A percentile compares a stretch with the other conserved stretches of the same genome.
Evolutionary conservation across 2,113 vertebrate genomes (phyloP).

Genomic region (Xiphorhynchus elegans): DNA sequence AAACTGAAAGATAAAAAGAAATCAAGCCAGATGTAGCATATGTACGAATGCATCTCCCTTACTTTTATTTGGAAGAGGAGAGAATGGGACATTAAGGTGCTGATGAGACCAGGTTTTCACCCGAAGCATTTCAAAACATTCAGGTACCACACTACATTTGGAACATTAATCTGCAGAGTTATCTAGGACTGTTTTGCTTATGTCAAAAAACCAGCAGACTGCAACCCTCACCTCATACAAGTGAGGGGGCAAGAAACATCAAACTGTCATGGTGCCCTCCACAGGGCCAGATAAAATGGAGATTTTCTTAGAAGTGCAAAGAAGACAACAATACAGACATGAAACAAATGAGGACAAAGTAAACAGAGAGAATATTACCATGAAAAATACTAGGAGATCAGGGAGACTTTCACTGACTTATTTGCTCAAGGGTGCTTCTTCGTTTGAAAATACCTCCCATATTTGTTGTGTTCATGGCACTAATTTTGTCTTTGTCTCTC

Average conservation of each 20-base stretch:
- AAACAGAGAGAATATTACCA: not conserved
- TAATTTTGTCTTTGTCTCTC: not conserved
- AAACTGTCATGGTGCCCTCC: rapidly evolving
- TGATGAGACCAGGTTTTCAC: not conserved
- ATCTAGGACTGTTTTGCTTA: not conserved
- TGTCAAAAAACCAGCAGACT: not conserved
- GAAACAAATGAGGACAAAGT: not conserved
- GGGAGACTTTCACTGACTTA: not conserved
- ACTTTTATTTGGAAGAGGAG: not conserved
- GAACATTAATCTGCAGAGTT: not conserved
- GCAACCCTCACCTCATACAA: not conserved
- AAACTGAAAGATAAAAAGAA: constrained; percentile 27
- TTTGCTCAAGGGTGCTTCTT: not conserved
- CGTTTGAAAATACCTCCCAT: not conserved
- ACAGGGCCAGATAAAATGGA: not conserved
- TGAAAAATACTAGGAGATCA: not conserved
- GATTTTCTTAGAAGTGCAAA: not conserved
- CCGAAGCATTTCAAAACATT: not conserved
- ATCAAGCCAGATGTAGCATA: not conserved
- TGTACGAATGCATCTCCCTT: not conserved
- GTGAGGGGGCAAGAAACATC: not conserved
- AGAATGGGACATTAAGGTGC: not conserved
- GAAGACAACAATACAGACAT: not conserved
- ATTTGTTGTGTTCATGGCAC: not conserved
- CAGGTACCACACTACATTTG: not conserved